Conservation (phyloP, 2,797 vertebrate species). For the Parauchenoglanis ngamensis region DNA sequence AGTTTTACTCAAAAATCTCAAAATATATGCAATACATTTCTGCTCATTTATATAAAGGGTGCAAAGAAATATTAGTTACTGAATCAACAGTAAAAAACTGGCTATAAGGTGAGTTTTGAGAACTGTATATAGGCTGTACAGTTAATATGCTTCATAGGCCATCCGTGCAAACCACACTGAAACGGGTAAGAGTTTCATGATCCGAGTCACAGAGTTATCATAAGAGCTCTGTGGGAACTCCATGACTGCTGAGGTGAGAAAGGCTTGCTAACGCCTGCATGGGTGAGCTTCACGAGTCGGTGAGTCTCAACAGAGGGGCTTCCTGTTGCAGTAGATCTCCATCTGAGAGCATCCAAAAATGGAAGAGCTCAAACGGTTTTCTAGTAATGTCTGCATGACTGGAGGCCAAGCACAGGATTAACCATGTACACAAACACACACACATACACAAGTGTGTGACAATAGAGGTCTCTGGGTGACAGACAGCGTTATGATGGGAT, state of each 20-base stretch:
- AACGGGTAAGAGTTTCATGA: background rate
- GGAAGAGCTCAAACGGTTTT: conserved; percentile 1
- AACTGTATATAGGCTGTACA: background rate
- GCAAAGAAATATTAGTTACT: background rate
- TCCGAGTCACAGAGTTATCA: conserved; percentile 29
- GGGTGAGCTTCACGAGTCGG: conserved; percentile 49
- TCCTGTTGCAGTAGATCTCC: conserved; percentile 19
- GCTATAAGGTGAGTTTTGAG: background rate
- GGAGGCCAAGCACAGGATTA: conserved; percentile 30
- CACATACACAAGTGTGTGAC: background rate
- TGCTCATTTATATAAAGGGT: background rate
- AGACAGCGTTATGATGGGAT: conserved; percentile 29
- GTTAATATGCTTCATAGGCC: background rate
- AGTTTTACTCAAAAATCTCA: background rate
- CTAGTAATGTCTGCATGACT: conserved; percentile 20
- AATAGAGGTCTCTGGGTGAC: conserved; percentile 23
- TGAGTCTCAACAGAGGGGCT: conserved; percentile 53
- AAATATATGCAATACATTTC: background rate
- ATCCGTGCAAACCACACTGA: background rate
- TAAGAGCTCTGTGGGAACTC: conserved; percentile 24
- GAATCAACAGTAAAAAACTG: background rate
- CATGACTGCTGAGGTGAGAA: conserved; percentile 43
- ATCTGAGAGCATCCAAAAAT: conserved; percentile 7
- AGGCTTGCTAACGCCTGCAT: conserved; percentile 5
- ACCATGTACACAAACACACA: background rate